Conservation (phyloP, 2,113 vertebrate genomes). For the Ailuropoda melanoleuca region DNA sequence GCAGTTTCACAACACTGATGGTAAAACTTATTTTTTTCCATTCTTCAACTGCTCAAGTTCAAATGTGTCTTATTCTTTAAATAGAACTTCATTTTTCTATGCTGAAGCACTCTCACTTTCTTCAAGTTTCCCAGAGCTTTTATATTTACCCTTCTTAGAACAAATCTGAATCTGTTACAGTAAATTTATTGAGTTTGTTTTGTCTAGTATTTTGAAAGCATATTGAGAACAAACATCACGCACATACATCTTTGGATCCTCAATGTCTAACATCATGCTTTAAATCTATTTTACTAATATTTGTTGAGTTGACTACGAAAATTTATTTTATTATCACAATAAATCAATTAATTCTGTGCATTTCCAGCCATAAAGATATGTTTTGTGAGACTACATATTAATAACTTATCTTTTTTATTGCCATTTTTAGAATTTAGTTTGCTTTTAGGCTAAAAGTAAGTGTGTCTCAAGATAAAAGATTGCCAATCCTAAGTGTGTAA, state of each 20-base stretch:
- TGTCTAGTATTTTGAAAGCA: neutral
- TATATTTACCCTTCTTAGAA: neutral
- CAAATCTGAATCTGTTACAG: neutral
- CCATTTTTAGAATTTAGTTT: neutral
- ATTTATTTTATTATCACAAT: neutral
- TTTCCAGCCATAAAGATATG: neutral
- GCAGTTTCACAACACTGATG: neutral
- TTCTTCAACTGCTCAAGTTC: neutral
- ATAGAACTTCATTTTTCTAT: neutral
- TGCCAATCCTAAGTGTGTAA: neutral
- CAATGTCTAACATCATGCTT: neutral
- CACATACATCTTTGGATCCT: neutral
- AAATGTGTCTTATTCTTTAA: neutral
- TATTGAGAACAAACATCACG: neutral
- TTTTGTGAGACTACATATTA: neutral
- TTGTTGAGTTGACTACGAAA: neutral
- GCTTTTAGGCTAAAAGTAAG: neutral
- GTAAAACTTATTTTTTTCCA: neutral
- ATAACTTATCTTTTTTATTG: neutral
- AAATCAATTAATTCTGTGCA: neutral
- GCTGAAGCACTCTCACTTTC: neutral
- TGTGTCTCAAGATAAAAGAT: neutral
- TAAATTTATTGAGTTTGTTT: neutral
- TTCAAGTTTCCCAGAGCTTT: neutral
- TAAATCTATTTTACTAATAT: neutral